These are phyloP conservation scores for Polypedilum vanderplanki DNA, from an alignment of 1,140 invertebrate species.

Conservation along the genomic window DNA sequence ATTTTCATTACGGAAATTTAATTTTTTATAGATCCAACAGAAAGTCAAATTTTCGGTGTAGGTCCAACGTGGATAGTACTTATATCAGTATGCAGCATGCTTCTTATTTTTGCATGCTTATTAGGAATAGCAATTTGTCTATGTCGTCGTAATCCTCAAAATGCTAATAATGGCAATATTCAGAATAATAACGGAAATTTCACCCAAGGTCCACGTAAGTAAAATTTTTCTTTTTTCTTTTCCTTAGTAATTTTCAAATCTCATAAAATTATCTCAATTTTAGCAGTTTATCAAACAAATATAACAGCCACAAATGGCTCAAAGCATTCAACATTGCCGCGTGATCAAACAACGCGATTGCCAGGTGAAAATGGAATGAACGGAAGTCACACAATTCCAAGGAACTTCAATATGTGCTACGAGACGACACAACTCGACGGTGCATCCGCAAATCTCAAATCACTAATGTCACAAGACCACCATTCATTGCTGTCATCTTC, in stretches of 20 bases:
- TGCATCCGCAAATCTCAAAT: conserved; percentile 32
- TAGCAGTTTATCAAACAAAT: conserved; percentile 6
- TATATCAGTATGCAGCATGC: conserved; percentile 56
- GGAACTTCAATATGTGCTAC: conserved; percentile 33
- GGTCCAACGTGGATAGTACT: conserved; percentile 68
- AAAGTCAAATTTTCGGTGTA: conserved; percentile 65
- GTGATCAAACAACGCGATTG: conserved; percentile 44
- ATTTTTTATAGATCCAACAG: conserved; percentile 56
- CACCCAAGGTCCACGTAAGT: conserved; percentile 33
- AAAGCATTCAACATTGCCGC: conserved; percentile 50
- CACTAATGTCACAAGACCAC: conserved; percentile 44
- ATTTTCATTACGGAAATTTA: conserved; percentile 31
- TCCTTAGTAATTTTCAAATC: conserved; percentile 38
- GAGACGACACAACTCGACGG: conserved; percentile 37
- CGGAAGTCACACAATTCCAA: conserved; percentile 32
- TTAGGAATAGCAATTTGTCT: conserved; percentile 63
- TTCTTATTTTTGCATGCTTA: conserved; percentile 60
- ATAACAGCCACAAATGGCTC: conserved; percentile 72
- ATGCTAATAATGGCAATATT: conserved; percentile 37
- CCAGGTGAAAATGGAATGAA: conserved; percentile 71
- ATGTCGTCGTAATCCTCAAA: conserved; percentile 55
- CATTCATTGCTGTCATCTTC: conserved; percentile 39
- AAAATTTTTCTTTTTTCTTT: conserved; percentile 26
- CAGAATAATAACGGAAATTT: conserved; percentile 49
- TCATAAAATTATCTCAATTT: background rate